phyloP scores from a whole-genome alignment of 2,113 vertebrate genomes.

The Galeopterus variegatus region DNA sequence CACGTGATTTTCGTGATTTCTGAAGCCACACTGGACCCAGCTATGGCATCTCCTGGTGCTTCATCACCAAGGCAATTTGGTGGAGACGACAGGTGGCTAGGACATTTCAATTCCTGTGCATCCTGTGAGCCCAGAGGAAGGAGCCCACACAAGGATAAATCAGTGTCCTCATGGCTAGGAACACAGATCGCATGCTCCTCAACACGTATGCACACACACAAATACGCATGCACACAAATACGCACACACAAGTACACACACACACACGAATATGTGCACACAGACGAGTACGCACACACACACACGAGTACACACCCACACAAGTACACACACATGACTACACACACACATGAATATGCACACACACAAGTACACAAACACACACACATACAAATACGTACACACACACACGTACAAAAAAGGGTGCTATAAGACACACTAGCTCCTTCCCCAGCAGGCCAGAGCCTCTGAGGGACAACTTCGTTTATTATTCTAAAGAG shows the following conservation, averaged over 20 bases:
- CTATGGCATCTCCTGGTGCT: not conserved
- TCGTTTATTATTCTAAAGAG: not conserved
- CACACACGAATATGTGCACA: not conserved
- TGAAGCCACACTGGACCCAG: not conserved
- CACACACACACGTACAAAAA: not conserved
- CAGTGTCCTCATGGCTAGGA: not conserved
- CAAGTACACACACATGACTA: no score
- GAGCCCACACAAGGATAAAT: conserved; percentile 4
- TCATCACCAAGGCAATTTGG: not conserved
- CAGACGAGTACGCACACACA: no score
- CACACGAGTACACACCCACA: no score
- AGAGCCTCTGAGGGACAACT: not conserved
- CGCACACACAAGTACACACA: not conserved
- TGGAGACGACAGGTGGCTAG: not conserved
- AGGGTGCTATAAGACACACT: not conserved
- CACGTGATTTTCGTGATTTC: not conserved
- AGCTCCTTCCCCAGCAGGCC: not conserved
- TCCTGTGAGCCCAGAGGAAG: not conserved
- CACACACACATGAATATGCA: no score
- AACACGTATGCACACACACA: rapidly evolving
- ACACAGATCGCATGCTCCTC: not conserved
- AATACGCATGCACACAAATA: rapidly evolving
- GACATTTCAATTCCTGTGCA: conserved; percentile 2
- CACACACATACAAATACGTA: no score
- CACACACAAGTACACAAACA: not conserved